These are phyloP conservation scores for Agonopterix subpropinquella DNA, from an alignment of 2,888 invertebrate species.

Conservation along the genomic window DNA sequence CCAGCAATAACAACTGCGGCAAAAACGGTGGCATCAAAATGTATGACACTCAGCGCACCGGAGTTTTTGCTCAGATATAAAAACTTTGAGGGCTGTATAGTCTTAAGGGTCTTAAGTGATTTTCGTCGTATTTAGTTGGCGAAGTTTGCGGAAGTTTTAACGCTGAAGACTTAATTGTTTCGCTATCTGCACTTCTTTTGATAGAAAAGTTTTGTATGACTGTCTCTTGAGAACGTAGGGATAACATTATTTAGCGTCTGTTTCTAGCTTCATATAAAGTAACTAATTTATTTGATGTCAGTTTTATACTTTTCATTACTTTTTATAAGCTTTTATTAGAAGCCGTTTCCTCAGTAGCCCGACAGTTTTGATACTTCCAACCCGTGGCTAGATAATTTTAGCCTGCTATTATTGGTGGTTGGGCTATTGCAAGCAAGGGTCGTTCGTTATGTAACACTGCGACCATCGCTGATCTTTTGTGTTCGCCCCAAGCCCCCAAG, in stretches of 20 bases:
- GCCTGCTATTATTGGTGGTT: too few species aligned
- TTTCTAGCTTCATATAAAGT: too few species aligned
- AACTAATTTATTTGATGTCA: too few species aligned
- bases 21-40: constrained; percentile 63
- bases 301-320: too few species aligned
- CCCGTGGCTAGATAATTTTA: too few species aligned
- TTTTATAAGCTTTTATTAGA: too few species aligned
- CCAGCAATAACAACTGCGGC: constrained; percentile 45
- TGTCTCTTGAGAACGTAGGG: not conserved
- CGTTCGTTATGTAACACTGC: too few species aligned
- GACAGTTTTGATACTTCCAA: too few species aligned
- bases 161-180: constrained; percentile 50
- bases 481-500: too few species aligned
- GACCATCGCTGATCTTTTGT: too few species aligned
- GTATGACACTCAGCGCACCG: constrained; percentile 53
- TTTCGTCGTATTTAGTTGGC: constrained; percentile 53
- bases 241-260: constrained; percentile 2
- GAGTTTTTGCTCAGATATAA: constrained; percentile 41
- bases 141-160: constrained; percentile 42
- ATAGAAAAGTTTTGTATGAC: constrained; percentile 19
- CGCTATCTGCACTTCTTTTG: constrained; percentile 32
- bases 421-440: too few species aligned
- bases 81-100: constrained; percentile 46
- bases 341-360: too few species aligned
- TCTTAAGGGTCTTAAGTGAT: constrained; percentile 39